Evolutionary conservation across 2,113 vertebrate genomes (phyloP).

Genomic region (Neoarius graeffei): DNA sequence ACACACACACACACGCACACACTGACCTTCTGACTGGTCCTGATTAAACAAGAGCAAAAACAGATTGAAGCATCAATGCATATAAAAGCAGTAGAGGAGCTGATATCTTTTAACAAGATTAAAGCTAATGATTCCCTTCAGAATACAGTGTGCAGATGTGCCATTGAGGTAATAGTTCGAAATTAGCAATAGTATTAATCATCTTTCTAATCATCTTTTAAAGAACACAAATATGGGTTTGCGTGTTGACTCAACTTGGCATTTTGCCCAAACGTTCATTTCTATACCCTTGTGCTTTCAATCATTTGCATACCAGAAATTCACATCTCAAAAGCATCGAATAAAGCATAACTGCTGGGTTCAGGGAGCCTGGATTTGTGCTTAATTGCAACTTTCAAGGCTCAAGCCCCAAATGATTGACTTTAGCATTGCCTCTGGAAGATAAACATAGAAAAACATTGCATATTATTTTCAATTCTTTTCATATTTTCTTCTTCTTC

Average conservation of each 20-base stretch:
- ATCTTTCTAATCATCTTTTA: background rate
- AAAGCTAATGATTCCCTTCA: background rate
- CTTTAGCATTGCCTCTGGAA: background rate
- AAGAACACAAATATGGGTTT: background rate
- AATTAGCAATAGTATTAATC: background rate
- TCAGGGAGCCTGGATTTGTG: background rate
- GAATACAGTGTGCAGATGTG: background rate
- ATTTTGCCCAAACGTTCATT: background rate
- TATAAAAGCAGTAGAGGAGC: background rate
- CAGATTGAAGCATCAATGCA: background rate
- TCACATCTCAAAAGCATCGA: background rate
- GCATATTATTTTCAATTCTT: background rate
- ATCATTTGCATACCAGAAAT: background rate
- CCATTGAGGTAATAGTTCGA: background rate
- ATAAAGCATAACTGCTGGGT: background rate
- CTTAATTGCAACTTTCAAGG: background rate
- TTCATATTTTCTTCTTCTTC: background rate
- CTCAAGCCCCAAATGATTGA: background rate
- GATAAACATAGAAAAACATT: background rate
- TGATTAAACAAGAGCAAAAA: background rate
- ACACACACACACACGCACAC: background rate
- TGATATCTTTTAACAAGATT: background rate
- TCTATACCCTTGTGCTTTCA: background rate
- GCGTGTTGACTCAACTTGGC: background rate
- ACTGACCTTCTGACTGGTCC: background rate